Base-by-base conservation (phyloP, 2,113 vertebrate species). In the Athene cunicularia region DNA sequence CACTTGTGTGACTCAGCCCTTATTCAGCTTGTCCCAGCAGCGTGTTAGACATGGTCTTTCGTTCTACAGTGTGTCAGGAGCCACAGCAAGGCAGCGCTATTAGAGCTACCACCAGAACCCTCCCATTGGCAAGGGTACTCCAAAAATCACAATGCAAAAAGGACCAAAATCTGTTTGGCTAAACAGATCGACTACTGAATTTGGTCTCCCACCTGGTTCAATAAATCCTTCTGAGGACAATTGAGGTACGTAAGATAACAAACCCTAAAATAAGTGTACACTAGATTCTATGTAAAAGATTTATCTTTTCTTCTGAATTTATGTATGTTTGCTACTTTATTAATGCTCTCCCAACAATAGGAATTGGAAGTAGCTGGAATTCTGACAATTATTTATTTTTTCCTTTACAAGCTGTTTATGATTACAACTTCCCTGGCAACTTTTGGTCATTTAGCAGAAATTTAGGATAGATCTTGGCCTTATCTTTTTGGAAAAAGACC, bases 31-130 rank as follows among this genome's bases (percentile, higher is more conserved):
- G 30, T 32, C n/a, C 76, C 71, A 39, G 55, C 14, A 43, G 35
- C 19, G 20, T 2, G 19, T 35, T 50, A 53, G 53, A 88, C n/a
- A 27, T 0, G 1, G 8, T 30, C 32, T 70, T 59, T 47, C 2
- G 0, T 18, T 41, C 41, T n/a, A 47, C 20, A 50, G 35, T 17
- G 22, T 39, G 80, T 60, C 33, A 77, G 53, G 47, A 93, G 49
- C 14, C 49, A 35, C 33, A 55, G 47, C 37, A 71, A 71, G 12
- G 37, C 45, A 80, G 32, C 24, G 43, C 52, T 75, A 5, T n/a
- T 11, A 93, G 11, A 87, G 53, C 19, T 68, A 43, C 37, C 39
- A 43, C 14, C 68, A 84, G 33, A 35, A 87, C 4, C 32, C 22
- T 59, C 16, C 60, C 60, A 16, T 2, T 47, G 47, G 37, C 19